Evolutionary conservation across 2,797 vertebrate genomes (phyloP).

Genomic region (Phoxinus dragarum): DNA sequence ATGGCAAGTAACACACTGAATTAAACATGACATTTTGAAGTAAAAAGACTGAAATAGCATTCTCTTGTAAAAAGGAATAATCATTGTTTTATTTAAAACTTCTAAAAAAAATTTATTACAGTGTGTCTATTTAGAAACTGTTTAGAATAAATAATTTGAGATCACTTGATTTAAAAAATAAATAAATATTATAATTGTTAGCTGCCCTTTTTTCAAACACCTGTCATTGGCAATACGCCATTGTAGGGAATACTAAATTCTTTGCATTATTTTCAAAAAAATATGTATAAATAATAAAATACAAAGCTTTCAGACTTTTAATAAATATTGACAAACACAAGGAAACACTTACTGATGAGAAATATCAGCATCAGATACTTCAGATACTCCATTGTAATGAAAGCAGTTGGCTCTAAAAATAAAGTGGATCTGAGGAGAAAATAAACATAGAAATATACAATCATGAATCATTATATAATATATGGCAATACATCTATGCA

Average conservation of each 20-base stretch:
- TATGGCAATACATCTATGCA: background rate
- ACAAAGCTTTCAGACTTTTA: background rate
- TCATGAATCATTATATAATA: background rate
- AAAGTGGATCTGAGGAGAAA: background rate
- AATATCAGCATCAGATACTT: conserved; percentile 1
- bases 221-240: background rate
- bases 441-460: background rate
- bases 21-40: too few relatives aligned
- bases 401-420: background rate
- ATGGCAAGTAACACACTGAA: too few relatives aligned
- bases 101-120: too few relatives aligned
- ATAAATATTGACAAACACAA: background rate
- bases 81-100: too few relatives aligned
- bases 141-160: background rate
- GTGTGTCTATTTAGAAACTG: too few relatives aligned
- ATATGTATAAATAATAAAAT: too few relatives aligned
- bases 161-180: background rate
- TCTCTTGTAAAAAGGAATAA: too few relatives aligned
- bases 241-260: too few relatives aligned
- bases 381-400: background rate
- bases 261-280: too few relatives aligned
- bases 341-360: background rate
- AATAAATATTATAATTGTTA: background rate
- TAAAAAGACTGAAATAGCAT: too few relatives aligned
- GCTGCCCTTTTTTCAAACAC: background rate